Base-by-base conservation (phyloP, 2,888 invertebrate species). In the Netelia inedita region DNA sequence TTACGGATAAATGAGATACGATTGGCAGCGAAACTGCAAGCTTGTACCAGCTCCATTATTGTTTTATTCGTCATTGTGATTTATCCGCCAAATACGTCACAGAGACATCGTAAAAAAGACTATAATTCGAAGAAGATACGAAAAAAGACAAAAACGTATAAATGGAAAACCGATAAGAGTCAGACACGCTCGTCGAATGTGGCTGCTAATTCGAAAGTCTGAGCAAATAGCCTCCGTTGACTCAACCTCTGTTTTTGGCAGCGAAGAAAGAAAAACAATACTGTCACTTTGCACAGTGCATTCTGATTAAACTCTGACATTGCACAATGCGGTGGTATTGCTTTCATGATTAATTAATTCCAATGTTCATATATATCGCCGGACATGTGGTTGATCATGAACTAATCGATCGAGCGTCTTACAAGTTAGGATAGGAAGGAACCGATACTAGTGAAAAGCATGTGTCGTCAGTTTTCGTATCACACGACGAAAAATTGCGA, bases 241-340 rank as follows among this genome's bases (percentile, higher is more conserved):
- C 14, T 14, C 14, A 46, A 46, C 10, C 46, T 46, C 14, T 46
- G 14, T 28, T 46, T 59, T 68, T 28, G 23, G 68, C 57, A 72
- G 41, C 10, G 21, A 69, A 35, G 55, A 55, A 11, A 28, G 46
- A 19, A 9, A 69, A 41, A 2, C 46, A 46, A 59, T 53, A 53
- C 35, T 21, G 28, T 11, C 50, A 23, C 10, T 50, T 53, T 41
- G 73, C 53, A 10, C 41, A 19, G 28, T 65, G 57, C 59, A 10
- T 53, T 63, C 43, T 23, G 57, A 79, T 83, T 83, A 79, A 66
- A 79, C 61, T 83, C 9, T n/a, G 10, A 55, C 55, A 63, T 80
- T 69, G 71, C 21, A 28, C 79, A 79, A 83, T 50, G 69, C 19
- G 21, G 16, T 55, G 14, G 14, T 41, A 68, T 57, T 46, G 50